A percentile compares a stretch with the other conserved stretches of the same genome.
Evolutionary conservation across 2,113 vertebrate genomes (phyloP).

Genomic region (Plectropomus leopardus): DNA sequence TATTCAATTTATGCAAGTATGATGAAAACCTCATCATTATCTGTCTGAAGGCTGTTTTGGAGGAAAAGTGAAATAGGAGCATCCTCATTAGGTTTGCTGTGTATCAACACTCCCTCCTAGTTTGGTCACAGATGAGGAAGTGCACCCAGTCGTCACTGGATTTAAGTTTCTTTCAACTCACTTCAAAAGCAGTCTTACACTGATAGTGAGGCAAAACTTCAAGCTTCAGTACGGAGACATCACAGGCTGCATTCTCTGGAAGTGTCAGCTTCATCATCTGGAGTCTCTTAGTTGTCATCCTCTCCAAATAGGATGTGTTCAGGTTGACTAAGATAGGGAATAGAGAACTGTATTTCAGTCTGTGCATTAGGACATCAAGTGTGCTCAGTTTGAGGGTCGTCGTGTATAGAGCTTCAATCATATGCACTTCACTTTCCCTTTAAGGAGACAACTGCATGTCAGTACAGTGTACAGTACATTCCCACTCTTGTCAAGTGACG

Average conservation of each 20-base stretch:
- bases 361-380: constrained; percentile 39
- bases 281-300: constrained; percentile 64
- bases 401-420: background rate
- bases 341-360: constrained; percentile 34
- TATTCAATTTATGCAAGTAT: constrained; percentile 1
- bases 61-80: constrained; percentile 29
- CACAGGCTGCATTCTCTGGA: constrained; percentile 52
- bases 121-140: constrained; percentile 52
- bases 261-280: constrained; percentile 68
- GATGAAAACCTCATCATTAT: constrained; percentile 33
- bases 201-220: constrained; percentile 56
- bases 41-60: constrained; percentile 39
- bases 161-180: constrained; percentile 68
- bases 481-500: background rate
- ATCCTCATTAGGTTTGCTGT: constrained; percentile 51
- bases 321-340: constrained; percentile 55
- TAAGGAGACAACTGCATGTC: background rate
- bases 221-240: constrained; percentile 63
- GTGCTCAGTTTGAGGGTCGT: constrained; percentile 21
- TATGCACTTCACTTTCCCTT: constrained; percentile 28
- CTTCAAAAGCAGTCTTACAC: constrained; percentile 66
- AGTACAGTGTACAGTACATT: too few species aligned
- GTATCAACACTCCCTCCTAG: background rate
- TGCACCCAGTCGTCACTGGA: constrained; percentile 40
- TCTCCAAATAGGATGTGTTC: constrained; percentile 66